Conservation (phyloP, 2,113 vertebrate species). For the Brienomyrus longianalis region DNA sequence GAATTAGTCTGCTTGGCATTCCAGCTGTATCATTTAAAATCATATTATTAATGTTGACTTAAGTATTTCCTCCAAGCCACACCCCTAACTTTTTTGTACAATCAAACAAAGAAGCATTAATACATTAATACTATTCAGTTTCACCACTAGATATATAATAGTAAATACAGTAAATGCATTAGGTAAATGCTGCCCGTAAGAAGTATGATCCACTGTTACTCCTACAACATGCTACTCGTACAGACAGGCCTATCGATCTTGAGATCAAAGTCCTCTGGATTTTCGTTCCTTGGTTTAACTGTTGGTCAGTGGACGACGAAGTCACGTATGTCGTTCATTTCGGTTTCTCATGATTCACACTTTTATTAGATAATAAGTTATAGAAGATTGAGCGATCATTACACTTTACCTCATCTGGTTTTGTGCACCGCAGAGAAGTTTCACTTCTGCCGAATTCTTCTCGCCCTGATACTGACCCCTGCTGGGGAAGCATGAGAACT, state of each 20-base stretch:
- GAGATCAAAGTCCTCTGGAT: neutral
- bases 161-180: neutral
- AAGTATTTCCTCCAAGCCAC: neutral
- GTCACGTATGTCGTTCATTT: neutral
- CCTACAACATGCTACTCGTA: neutral
- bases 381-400: neutral
- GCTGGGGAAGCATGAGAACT: neutral
- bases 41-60: neutral
- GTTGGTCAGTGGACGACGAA: neutral
- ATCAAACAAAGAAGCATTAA: neutral
- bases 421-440: neutral
- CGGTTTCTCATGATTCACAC: neutral
- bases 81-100: neutral
- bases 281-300: neutral
- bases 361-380: neutral
- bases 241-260: neutral
- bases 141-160: neutral
- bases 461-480: constrained; percentile 41
- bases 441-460: constrained; percentile 28
- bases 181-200: neutral
- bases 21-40: neutral
- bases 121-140: neutral
- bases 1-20: neutral
- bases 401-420: neutral
- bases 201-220: neutral